phyloP scores from a whole-genome alignment of 2,113 vertebrate species.

The Crotophaga sulcirostris region DNA sequence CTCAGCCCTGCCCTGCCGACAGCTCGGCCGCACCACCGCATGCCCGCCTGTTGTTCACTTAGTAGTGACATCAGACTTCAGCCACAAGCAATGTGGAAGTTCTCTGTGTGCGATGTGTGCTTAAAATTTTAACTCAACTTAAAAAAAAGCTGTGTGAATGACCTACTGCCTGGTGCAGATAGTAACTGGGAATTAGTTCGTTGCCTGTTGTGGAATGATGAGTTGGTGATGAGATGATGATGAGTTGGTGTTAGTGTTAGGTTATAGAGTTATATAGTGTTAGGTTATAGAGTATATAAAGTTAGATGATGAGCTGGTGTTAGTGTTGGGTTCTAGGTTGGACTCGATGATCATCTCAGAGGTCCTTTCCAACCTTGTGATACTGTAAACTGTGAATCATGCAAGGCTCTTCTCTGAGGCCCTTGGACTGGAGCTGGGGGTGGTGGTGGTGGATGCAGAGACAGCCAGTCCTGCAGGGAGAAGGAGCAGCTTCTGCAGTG shows the following conservation, averaged over 20 bases:
- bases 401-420: not conserved
- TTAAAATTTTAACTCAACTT: not conserved
- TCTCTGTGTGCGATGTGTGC: not conserved
- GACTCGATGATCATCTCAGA: no score
- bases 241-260: no score
- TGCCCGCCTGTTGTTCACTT: not conserved
- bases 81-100: not conserved
- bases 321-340: no score
- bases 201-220: fast-evolving
- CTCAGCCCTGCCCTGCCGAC: not conserved
- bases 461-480: not conserved
- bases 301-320: no score
- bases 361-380: no score
- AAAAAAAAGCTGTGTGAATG: not conserved
- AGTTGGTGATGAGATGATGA: no score
- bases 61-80: not conserved
- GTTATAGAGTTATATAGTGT: no score
- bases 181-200: not conserved
- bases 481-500: not conserved
- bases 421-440: not conserved
- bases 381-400: no score
- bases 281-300: no score
- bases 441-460: not conserved
- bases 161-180: not conserved
- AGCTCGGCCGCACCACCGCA: not conserved